Evolutionary conservation across 2,888 invertebrate genomes (phyloP), one percentile per base, ranked within the genome.

Genomic region (Amblyjoppa fuscipennis): DNA sequence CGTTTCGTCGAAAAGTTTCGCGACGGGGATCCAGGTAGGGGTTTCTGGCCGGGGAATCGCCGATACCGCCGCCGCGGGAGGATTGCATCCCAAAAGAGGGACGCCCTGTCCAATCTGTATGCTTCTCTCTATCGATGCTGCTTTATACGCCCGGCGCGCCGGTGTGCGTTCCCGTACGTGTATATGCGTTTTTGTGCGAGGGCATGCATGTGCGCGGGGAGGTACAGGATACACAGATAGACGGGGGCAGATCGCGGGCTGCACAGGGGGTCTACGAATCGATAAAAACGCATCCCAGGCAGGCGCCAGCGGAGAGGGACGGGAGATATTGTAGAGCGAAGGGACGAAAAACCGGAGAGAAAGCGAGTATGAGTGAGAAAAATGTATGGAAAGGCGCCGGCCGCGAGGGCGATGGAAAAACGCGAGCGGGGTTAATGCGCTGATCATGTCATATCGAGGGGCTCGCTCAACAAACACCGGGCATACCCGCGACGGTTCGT

Each of bases 241-340:
- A 89, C 85, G 86, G 69, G 80, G 76, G 74, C 85, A 81, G 75
- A 78, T 80, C 73, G 84, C 73, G 83, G 78, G 75, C 74, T 82
- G 88, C 86, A 84, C 77, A 88, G 89, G 90, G 91, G 91, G 93
- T 93, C 92, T 93, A 92, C 94, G 92, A 94, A 94, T 94, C 94
- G 94, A 94, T 94, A 94, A 94, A 94, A 94, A 94, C 93, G 94
- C 94, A 94, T 94, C 94, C 93, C 94, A 93, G 93, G 91, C 87
- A 83, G 93, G 93, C 93, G 93, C 93, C 93, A 91, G 75, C 80
- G 56, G 76, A 79, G 78, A 80, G 80, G 85, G 79, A 74, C 51
- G 68, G 79, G 68, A 75, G 75, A 85, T 82, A 68, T 71, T 83
- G 75, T 66, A 68, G 53, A 80, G 68, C 61, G 75, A 76, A 80